Evolutionary conservation across 2,113 vertebrate genomes (phyloP).

Genomic region (Chionodraco myersi): DNA sequence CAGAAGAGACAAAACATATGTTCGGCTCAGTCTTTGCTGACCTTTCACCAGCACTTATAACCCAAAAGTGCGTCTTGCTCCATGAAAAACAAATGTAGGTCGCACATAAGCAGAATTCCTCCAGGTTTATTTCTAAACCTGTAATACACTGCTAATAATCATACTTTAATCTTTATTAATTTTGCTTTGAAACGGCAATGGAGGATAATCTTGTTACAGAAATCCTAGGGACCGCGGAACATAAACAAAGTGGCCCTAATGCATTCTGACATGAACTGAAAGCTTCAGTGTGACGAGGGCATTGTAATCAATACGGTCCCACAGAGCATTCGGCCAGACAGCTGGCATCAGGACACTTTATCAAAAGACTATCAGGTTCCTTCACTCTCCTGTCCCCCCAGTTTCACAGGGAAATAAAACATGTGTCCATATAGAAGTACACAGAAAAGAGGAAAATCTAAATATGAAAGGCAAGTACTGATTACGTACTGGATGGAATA

Average conservation of each 20-base stretch:
- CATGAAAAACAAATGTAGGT: conserved; percentile 31
- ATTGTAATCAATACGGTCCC: conserved; percentile 71
- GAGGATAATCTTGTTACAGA: conserved; percentile 22
- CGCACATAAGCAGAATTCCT: conserved; percentile 9
- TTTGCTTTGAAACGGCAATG: conserved; percentile 36
- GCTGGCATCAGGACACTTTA: conserved; percentile 44
- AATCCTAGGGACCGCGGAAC: not conserved
- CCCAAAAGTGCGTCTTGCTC: not conserved
- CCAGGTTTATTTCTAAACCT: conserved; percentile 27
- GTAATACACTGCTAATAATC: conserved; percentile 34
- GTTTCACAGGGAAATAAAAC: not conserved
- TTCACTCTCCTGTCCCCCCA: not conserved
- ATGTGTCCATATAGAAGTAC: not conserved
- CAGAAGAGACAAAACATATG: conserved; percentile 17
- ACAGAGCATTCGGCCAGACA: conserved; percentile 56
- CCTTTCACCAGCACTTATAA: conserved; percentile 22
- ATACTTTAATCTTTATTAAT: conserved; percentile 50
- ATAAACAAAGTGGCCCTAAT: conserved; percentile 61
- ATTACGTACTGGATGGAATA: not conserved
- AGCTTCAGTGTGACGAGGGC: conserved; percentile 55
- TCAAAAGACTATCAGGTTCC: conserved; percentile 16
- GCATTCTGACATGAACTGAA: conserved; percentile 51
- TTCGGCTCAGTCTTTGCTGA: not conserved
- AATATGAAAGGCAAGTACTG: not conserved
- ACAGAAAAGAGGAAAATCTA: not conserved